A percentile compares a stretch with the other conserved stretches of the same genome.
These are phyloP conservation scores for Timema cristinae DNA, from an alignment of 2,888 invertebrate genomes.

Conservation along the genomic window DNA sequence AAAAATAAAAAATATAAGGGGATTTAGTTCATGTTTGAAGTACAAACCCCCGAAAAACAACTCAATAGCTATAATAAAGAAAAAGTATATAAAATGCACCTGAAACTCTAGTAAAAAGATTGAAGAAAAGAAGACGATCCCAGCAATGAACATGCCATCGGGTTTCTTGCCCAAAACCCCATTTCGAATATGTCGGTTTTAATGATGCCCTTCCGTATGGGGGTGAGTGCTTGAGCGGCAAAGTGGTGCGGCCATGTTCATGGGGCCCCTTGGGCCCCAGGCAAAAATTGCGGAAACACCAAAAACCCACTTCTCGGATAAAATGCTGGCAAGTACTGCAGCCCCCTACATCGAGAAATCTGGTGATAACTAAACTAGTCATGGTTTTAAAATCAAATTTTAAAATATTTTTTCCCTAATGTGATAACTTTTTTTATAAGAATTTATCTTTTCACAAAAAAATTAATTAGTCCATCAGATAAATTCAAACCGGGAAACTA, in stretches of 20 bases:
- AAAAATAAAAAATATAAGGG: no score
- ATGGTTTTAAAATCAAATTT: no score
- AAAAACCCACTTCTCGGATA: slow-evolving; percentile 70
- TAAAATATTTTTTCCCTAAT: no score
- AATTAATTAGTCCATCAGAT: no score
- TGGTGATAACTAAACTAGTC: no score
- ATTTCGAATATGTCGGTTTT: slow-evolving; percentile 48
- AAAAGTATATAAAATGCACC: not conserved
- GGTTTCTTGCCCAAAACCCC: slow-evolving; percentile 65
- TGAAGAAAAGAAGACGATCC: slow-evolving; percentile 56
- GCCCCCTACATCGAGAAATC: slow-evolving; percentile 45
- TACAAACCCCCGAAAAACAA: not conserved
- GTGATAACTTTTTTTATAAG: no score
- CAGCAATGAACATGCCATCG: slow-evolving; percentile 58
- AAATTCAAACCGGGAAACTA: no score
- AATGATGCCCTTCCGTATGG: slow-evolving; percentile 35
- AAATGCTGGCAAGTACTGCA: slow-evolving; percentile 41
- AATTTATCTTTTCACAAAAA: no score
- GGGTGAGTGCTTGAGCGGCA: slow-evolving; percentile 23
- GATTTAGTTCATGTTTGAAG: no score
- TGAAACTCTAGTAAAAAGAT: slow-evolving; percentile 55
- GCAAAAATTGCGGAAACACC: slow-evolving; percentile 80
- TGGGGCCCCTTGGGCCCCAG: slow-evolving; percentile 75
- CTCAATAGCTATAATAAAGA: no score
- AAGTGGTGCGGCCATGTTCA: slow-evolving; percentile 30